Percentiles rank a stretch among this genome's conserved stretches.
These are phyloP conservation scores for Megaustenia siamemsis DNA, from an alignment of 2,888 invertebrate species.

Conservation along the genomic window DNA sequence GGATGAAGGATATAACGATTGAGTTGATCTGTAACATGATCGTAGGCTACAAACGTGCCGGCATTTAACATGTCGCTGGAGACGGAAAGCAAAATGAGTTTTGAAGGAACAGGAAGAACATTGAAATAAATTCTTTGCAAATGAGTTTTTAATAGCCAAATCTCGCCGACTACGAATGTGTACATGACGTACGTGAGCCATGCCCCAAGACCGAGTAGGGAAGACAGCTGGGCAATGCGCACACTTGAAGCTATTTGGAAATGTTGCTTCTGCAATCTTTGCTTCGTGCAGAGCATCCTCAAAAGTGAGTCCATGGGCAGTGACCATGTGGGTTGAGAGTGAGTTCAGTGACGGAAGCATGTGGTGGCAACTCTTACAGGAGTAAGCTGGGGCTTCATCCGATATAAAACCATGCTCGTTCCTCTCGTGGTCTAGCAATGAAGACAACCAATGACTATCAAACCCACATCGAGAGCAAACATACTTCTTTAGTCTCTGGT, in stretches of 20 bases:
- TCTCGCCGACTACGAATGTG: constrained; percentile 70
- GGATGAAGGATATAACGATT: not conserved
- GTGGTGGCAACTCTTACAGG: constrained; percentile 73
- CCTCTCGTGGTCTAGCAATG: constrained; percentile 94
- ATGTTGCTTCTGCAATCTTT: constrained; percentile 4
- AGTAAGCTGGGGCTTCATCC: constrained; percentile 62
- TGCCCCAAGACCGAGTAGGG: constrained; percentile 68
- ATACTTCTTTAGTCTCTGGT: constrained; percentile 84
- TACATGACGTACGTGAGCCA: constrained; percentile 73
- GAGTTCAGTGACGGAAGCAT: constrained; percentile 31
- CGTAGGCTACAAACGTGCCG: constrained; percentile 54
- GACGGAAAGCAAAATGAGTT: constrained; percentile 69
- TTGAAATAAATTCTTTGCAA: constrained; percentile 62
- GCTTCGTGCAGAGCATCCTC: constrained; percentile 23
- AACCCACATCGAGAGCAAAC: constrained; percentile 94
- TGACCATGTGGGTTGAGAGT: constrained; percentile 41
- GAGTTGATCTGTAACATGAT: not conserved
- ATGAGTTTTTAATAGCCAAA: constrained; percentile 63
- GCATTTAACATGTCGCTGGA: constrained; percentile 67
- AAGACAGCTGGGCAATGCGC: constrained; percentile 74
- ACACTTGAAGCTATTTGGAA: constrained; percentile 72
- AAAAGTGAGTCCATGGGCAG: not conserved
- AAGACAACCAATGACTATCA: constrained; percentile 92
- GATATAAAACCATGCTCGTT: constrained; percentile 80
- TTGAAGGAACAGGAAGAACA: constrained; percentile 71